These are phyloP conservation scores for Neodiprion fabricii DNA, from an alignment of 1,140 invertebrate genomes.

Conservation along the genomic window DNA sequence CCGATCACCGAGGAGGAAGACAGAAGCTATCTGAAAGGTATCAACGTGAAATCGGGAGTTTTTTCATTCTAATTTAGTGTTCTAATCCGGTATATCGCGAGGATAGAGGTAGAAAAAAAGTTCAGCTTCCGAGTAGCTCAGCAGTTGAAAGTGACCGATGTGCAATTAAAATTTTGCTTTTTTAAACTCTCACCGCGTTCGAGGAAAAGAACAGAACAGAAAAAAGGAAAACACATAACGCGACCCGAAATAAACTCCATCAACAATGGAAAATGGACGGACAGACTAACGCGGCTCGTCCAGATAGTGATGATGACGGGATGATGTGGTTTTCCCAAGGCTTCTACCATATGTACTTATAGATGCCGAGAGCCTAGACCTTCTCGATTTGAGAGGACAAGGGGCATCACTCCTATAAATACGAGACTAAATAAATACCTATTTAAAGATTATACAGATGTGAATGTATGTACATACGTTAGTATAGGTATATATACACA, in stretches of 20 bases:
- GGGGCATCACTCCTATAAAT: not conserved
- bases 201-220: no score
- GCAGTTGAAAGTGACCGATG: no score
- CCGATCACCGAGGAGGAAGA: constrained; percentile 50
- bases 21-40: constrained; percentile 42
- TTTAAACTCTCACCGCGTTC: no score
- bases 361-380: constrained; percentile 2
- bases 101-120: no score
- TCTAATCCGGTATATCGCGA: no score
- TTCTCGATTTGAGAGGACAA: not conserved
- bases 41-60: not conserved
- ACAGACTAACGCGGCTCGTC: not conserved
- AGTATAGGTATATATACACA: no score
- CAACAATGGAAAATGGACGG: not conserved
- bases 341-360: not conserved
- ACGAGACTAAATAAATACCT: constrained; percentile 7
- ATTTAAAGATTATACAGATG: not conserved
- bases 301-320: not conserved
- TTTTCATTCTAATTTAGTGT: not conserved
- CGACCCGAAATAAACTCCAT: constrained; percentile 1
- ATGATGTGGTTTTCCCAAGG: not conserved
- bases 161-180: no score
- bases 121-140: no score
- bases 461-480: not conserved
- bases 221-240: not conserved